A percentile compares a stretch with the other conserved stretches of the same genome.
These are phyloP conservation scores for Meles meles DNA, from an alignment of 2,113 vertebrate genomes.

Conservation along the genomic window DNA sequence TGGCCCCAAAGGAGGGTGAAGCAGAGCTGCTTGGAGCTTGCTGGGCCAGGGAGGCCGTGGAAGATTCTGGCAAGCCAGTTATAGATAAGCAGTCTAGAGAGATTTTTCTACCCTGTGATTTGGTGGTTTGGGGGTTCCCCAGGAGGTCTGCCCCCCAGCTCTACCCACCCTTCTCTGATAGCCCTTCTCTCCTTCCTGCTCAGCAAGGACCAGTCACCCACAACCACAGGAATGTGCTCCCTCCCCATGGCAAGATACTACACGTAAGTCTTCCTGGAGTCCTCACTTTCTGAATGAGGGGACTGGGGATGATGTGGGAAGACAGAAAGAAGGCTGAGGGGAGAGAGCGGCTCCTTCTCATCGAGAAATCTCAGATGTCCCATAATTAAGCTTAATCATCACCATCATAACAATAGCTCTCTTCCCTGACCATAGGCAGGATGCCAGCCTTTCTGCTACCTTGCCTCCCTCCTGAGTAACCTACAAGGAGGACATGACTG, in stretches of 20 bases:
- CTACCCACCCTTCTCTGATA: not conserved
- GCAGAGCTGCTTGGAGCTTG: not conserved
- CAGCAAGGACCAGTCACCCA: not conserved
- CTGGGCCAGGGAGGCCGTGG: not conserved
- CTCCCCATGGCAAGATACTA: slow-evolving; percentile 72
- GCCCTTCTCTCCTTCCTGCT: not conserved
- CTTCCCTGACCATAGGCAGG: not conserved
- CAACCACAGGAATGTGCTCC: slow-evolving; percentile 56
- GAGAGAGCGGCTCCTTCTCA: not conserved
- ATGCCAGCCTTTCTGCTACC: not conserved
- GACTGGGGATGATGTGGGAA: not conserved
- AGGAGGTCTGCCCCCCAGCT: not conserved
- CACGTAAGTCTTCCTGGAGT: slow-evolving; percentile 54
- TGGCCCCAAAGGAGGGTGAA: not conserved
- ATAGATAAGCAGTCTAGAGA: not conserved
- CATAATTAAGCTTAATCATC: not conserved
- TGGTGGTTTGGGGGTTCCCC: not conserved
- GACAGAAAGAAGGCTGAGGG: not conserved
- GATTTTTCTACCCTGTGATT: not conserved
- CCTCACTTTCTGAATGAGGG: not conserved
- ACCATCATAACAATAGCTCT: not conserved
- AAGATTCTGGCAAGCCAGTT: not conserved
- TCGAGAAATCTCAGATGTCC: not conserved
- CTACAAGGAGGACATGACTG: not conserved
- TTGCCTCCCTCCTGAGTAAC: not conserved